Conservation (phyloP, 2,888 invertebrate species). For the Campoletis raptor region DNA sequence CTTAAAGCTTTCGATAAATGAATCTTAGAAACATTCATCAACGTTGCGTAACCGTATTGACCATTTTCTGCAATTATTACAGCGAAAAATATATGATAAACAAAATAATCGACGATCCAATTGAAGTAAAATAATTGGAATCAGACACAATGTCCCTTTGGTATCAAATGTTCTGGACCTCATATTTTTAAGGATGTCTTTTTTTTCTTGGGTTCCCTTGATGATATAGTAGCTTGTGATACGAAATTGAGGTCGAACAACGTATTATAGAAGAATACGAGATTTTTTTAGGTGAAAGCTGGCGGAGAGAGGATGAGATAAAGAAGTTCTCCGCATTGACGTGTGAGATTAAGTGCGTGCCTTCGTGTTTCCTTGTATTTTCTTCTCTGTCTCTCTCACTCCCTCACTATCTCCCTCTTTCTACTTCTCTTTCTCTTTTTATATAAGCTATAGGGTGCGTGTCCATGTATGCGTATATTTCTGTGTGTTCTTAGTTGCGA, state of each 20-base stretch:
- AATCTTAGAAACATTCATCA: background rate
- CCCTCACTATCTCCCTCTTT: background rate
- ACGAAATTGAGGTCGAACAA: constrained; percentile 55
- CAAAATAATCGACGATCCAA: background rate
- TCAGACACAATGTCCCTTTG: background rate
- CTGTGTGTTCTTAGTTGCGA: constrained; percentile 55
- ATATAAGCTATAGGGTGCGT: constrained; percentile 8
- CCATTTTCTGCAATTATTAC: background rate
- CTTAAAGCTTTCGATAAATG: background rate
- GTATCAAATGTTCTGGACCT: background rate
- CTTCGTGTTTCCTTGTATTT: background rate
- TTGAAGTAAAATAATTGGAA: constrained; percentile 44
- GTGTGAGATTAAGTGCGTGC: constrained; percentile 41
- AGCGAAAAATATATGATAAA: background rate
- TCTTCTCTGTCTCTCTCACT: background rate
- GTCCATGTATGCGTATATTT: constrained; percentile 22
- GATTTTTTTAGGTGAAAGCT: constrained; percentile 56
- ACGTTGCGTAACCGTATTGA: background rate
- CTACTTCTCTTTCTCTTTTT: background rate
- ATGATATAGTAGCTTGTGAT: constrained; percentile 55
- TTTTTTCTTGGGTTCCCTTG: constrained; percentile 27
- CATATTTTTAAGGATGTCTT: constrained; percentile 31
- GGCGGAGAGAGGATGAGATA: constrained; percentile 51
- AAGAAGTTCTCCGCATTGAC: constrained; percentile 56
- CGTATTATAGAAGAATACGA: constrained; percentile 56